Evolutionary conservation across 1,140 invertebrate genomes (phyloP).

Genomic region (Lethrus apterus): DNA sequence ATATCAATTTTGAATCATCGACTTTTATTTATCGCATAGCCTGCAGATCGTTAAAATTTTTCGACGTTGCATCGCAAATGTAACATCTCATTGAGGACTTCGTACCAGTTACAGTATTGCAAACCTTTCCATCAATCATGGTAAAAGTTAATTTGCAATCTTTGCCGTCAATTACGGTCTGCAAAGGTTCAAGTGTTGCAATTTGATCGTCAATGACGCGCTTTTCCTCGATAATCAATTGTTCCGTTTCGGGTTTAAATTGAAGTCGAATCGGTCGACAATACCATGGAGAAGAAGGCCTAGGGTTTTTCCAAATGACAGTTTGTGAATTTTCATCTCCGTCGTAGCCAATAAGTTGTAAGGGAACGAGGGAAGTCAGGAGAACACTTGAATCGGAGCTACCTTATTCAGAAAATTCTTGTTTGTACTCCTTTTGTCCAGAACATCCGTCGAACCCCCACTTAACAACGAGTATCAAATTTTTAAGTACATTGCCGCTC

Average conservation of each 20-base stretch:
- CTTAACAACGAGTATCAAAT: conserved; percentile 1
- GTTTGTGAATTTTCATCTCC: conserved; percentile 16
- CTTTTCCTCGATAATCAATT: conserved; percentile 20
- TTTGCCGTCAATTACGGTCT: too few relatives aligned
- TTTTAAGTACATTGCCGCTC: neutral
- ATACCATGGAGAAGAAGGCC: conserved; percentile 5
- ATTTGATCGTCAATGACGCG: conserved; percentile 21
- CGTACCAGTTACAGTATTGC: conserved; percentile 40
- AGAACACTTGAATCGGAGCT: neutral
- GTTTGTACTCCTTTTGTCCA: neutral
- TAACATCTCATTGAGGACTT: conserved; percentile 24
- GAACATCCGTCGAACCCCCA: neutral
- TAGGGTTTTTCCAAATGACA: conserved; percentile 8
- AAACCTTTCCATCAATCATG: conserved; percentile 44
- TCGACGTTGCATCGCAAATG: conserved; percentile 26
- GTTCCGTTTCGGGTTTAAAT: conserved; percentile 25
- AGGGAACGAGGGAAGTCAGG: neutral
- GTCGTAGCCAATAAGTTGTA: neutral
- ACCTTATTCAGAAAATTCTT: neutral
- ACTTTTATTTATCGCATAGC: conserved; percentile 10
- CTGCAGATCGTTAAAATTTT: conserved; percentile 26
- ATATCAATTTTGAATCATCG: conserved; percentile 24
- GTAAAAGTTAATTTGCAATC: conserved; percentile 24
- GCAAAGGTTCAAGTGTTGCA: too few relatives aligned
- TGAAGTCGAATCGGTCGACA: conserved; percentile 28